Evolutionary conservation across 2,113 vertebrate species (phyloP), one percentile per base, ranked within the genome.

Genomic region (Cephalopholis sonnerati): DNA sequence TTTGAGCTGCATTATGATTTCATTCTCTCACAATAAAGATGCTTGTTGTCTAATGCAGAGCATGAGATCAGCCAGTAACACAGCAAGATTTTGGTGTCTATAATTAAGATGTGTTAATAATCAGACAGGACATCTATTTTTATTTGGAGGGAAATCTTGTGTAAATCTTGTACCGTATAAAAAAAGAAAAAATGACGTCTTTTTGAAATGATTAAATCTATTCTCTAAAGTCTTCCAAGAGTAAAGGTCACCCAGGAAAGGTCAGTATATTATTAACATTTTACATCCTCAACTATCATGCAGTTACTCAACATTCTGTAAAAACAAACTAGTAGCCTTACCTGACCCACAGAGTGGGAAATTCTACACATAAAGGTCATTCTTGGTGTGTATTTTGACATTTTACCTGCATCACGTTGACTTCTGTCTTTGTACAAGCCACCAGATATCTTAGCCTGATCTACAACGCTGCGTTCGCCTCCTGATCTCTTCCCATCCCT

Each of bases 191-290:
- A 36, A 74, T 41, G 12, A 50, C 36, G 29, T 58, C 3, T 17
- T 68, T 44, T 75, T 74, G 18, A 81, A 77, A 81, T 79, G 3
- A 74, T 79, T 54, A 82, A 71, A 84, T 39, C 17, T 62, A 24
- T 83, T 71, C 27, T 84, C 68, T 62, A 2, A 58, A 66, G 61
- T 67, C 22, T 55, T 74, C 51, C 36, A 53, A 25, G 59, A 70
- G 36, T 71, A 65, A 88, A 93, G 77, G 84, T 84, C 74, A 79
- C 74, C 10, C 39, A 74, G 32, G 11, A 90, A 90, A 89, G 88
- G 77, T 85, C 85, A 64, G 82, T 32, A 79, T 85, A 79, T 88
- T 81, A 77, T 85, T 85, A 84, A 87, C 82, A 90, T 90, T 87
- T 82, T 74, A 70, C 73, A 85, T 74, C 76, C 44, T 86, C 29